These are phyloP conservation scores for Larimichthys polyactis DNA, from an alignment of 2,113 vertebrate genomes.

Conservation along the genomic window DNA sequence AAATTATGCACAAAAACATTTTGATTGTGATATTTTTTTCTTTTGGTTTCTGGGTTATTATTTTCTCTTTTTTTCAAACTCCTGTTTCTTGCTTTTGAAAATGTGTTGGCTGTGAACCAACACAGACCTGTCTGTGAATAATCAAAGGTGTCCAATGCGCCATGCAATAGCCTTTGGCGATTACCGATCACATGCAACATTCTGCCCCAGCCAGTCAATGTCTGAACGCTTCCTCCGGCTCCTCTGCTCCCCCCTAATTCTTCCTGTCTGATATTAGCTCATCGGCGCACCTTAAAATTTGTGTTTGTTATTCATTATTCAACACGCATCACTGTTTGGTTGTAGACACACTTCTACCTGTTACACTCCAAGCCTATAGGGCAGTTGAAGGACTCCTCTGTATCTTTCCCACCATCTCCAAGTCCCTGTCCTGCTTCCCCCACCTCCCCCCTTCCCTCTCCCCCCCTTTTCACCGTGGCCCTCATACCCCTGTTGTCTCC, in stretches of 20 bases:
- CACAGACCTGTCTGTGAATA: constrained; percentile 36
- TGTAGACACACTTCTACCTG: constrained; percentile 56
- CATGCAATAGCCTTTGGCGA: constrained; percentile 44
- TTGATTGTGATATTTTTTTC: not conserved
- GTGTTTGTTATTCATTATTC: constrained; percentile 70
- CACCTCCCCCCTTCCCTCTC: not conserved
- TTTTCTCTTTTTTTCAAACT: not conserved
- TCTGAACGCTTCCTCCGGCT: constrained; percentile 44
- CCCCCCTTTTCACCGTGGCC: constrained; percentile 1
- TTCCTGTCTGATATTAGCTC: constrained; percentile 67
- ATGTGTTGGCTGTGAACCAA: not conserved
- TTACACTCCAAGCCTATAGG: constrained; percentile 54
- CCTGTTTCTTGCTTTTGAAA: constrained; percentile 2
- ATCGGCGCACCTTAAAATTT: constrained; percentile 57
- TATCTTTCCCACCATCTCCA: constrained; percentile 60
- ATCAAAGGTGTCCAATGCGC: constrained; percentile 53
- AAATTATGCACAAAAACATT: not conserved
- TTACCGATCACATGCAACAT: constrained; percentile 38
- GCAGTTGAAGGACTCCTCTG: constrained; percentile 70
- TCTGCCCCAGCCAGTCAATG: constrained; percentile 43
- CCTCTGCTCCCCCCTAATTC: constrained; percentile 47
- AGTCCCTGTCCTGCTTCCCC: constrained; percentile 1
- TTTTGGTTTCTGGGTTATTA: not conserved
- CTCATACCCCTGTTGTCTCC: constrained; percentile 51
- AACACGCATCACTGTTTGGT: constrained; percentile 48